Evolutionary conservation across 2,888 invertebrate genomes (phyloP).

Genomic region (Invenusta paracnida): DNA sequence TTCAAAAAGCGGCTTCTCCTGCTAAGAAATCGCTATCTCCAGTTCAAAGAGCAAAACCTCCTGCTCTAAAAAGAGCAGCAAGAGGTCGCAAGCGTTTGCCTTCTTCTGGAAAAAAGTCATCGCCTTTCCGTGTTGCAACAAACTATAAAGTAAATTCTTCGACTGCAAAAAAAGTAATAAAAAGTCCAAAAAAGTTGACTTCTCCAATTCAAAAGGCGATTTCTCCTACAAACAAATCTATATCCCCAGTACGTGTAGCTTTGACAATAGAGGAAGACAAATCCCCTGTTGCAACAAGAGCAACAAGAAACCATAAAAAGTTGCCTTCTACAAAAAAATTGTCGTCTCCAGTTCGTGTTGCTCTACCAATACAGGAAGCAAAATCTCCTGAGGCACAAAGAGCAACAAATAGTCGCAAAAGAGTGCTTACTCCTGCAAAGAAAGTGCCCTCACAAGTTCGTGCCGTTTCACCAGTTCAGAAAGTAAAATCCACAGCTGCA

Average conservation of each 20-base stretch:
- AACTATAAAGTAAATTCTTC: not conserved
- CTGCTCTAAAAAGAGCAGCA: not conserved
- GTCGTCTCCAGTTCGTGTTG: not conserved
- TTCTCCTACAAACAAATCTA: not conserved
- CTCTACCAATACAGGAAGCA: not conserved
- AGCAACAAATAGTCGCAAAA: not conserved
- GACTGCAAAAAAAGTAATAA: not conserved
- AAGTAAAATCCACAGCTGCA: not conserved
- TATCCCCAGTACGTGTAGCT: not conserved
- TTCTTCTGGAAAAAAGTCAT: not conserved
- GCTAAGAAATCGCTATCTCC: not conserved
- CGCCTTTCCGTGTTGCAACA: not conserved
- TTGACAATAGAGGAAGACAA: not conserved
- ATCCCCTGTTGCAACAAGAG: not conserved
- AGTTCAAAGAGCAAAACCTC: not conserved
- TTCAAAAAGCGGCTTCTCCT: slow-evolving; percentile 14
- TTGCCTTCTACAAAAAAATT: not conserved
- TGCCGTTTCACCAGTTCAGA: not conserved
- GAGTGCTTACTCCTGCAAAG: not conserved
- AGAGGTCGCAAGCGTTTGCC: not conserved
- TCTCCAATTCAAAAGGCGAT: not conserved
- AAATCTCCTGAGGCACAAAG: not conserved
- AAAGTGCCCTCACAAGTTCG: not conserved
- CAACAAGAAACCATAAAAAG: not conserved
- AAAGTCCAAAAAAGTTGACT: not conserved